Evolutionary conservation across 2,113 vertebrate species (phyloP), one percentile per base, ranked within the genome.

Genomic region (Nibea coibor): DNA sequence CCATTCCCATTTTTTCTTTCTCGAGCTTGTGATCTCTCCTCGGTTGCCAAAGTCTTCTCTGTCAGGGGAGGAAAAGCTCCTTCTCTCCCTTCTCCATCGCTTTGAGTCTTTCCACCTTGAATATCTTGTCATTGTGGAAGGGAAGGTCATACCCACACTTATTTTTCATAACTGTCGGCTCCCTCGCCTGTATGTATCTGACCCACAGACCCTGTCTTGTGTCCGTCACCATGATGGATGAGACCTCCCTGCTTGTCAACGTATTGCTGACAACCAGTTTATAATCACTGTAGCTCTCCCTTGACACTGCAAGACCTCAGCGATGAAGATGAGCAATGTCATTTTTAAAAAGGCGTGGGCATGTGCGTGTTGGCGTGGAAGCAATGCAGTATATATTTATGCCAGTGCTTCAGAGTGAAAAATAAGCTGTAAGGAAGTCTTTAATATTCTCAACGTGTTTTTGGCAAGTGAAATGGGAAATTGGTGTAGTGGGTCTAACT

Each of bases 171-270:
- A 4, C 48, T 28, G 58, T 66, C 71, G 20, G 45, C 57, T 56
- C 43, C 31, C 47, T 72, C 3, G n/a, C 19, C 31, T 62, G 42
- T 22, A 4, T 26, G 20, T 20, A 64, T 56, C 20, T 16, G 67
- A 83, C 83, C 73, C 71, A 9, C 31, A 58, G 83, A 87, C 74
- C 67, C 74, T 4, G 75, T 71, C 72, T 53, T 11, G n/a, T 74
- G 47, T 63, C 75, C 15, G 73, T 87, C 81, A 57, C 51, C 12
- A 4, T 86, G 82, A 90, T 75, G 58, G 85, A 89, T 86, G 64
- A 81, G 81, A 74, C 12, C 50, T 66, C 61, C 51, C 22, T 2
- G 51, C 56, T 61, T 42, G 39, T 80, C 74, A 61, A 50, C 58
- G 0, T 59, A 63, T 68, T 56, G 80, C 51, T 81, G 78, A 85